Evolutionary conservation across 2,113 vertebrate species (phyloP), one percentile per base, ranked within the genome.

Genomic region (Lasiurus borealis): DNA sequence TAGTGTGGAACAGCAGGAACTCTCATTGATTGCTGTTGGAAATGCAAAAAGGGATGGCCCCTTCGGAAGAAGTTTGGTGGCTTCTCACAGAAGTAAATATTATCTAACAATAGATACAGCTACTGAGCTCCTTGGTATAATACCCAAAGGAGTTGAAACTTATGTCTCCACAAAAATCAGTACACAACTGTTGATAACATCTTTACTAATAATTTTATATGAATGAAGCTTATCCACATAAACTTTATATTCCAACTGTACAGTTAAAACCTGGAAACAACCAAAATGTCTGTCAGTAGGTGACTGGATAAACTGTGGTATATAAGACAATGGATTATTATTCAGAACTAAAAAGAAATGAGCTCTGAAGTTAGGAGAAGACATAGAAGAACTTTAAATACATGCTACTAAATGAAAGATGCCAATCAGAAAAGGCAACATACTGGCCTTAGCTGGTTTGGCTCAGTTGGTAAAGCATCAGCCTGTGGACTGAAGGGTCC

Each of bases 191-290:
- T 86, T 44, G 40, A 31, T 29, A 72, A 36, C 25, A 57, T 54
- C 25, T 72, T 40, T 72, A 86, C 9, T 86, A 15, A 72, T 29
- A 72, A 54, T 86, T 72, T 86, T 54, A 29, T 40, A 72, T 57
- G 25, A 72, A 54, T 72, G 29, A 57, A 72, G 23, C 34, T 86
- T 40, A 72, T 36, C n/a, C 48, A 57, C 50, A 90, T 71, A 50
- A 90, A 57, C 10, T 89, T 80, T 89, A 52, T 54, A 68, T 69
- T 90, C 34, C n/a, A 80, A 68, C 50, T 90, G 80, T 27, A 81
- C 19, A 59, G 21, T 52, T 40, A 59, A 57, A 81, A 90, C 12
- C 44, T 31, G 40, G 50, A 78, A 80, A 31, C 36, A 93, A 86
- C 72, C 16, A 44, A 69, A 31, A 69, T 68, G 27, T 85, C 44